Percentiles rank a stretch among this genome's conserved stretches.
Evolutionary conservation across 2,797 vertebrate species (phyloP).

Genomic region (Diceros bicornis): DNA sequence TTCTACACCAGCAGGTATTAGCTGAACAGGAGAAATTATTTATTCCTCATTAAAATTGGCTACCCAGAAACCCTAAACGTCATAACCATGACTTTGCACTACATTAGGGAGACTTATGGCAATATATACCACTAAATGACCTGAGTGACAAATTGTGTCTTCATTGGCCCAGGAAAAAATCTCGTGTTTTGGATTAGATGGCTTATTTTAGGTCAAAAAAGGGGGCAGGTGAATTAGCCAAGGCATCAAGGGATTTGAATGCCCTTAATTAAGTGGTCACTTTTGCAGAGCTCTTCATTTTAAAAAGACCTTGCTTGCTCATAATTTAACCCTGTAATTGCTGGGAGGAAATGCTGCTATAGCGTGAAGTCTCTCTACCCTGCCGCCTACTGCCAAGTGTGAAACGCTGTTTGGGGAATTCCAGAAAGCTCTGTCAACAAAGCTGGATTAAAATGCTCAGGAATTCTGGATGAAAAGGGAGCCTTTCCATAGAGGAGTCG

Average conservation of each 20-base stretch:
- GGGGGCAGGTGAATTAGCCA: constrained; percentile 73
- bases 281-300: constrained; percentile 58
- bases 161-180: constrained; percentile 49
- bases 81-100: constrained; percentile 73
- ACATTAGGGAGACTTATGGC: constrained; percentile 70
- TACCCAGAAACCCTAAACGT: constrained; percentile 74
- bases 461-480: background rate
- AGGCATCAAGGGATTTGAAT: constrained; percentile 68
- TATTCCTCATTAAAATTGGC: constrained; percentile 77
- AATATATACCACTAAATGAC: constrained; percentile 56
- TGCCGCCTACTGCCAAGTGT: background rate
- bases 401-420: constrained; percentile 22
- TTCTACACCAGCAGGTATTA: constrained; percentile 72
- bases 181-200: constrained; percentile 82
- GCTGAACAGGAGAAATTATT: constrained; percentile 74
- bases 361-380: background rate
- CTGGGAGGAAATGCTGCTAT: constrained; percentile 34
- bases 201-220: constrained; percentile 79
- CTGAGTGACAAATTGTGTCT: constrained; percentile 76
- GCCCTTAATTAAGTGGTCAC: constrained; percentile 71
- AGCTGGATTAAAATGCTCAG: background rate
- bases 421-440: constrained; percentile 32
- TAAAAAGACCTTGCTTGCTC: background rate
- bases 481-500: background rate
- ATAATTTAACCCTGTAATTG: constrained; percentile 66